phyloP scores from a whole-genome alignment of 2,113 vertebrate genomes.

The Oenanthe oenanthe region DNA sequence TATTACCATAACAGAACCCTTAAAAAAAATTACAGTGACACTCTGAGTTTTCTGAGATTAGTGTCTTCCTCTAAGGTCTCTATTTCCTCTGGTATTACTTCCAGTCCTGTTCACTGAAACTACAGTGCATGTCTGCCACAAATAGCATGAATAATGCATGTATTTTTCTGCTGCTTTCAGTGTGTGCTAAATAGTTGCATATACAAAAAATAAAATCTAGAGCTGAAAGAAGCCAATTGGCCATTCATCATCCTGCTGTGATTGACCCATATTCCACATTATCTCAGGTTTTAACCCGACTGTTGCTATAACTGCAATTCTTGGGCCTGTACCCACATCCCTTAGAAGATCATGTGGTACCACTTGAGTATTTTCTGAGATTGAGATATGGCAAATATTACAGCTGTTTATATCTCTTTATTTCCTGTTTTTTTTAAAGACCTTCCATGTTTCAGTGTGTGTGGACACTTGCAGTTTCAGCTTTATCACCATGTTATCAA shows the following conservation, averaged over 20 bases:
- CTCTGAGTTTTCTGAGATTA: slow-evolving; percentile 19
- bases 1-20: slow-evolving; percentile 39
- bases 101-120: neutral
- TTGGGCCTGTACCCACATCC: neutral
- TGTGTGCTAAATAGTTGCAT: neutral
- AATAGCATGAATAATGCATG: neutral
- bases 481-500: neutral
- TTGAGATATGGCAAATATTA: neutral
- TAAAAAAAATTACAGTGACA: slow-evolving; percentile 16
- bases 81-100: slow-evolving; percentile 29
- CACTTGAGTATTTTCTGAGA: neutral
- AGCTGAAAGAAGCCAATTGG: neutral
- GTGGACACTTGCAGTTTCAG: neutral
- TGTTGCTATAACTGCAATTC: neutral
- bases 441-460: neutral
- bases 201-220: neutral
- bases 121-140: neutral
- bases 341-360: neutral
- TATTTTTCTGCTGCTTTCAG: neutral
- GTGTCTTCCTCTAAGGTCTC: neutral
- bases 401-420: neutral
- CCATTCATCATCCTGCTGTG: neutral
- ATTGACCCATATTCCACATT: neutral
- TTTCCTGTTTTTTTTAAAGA: neutral
- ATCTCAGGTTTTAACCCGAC: neutral